These are phyloP conservation scores for Schizopygopsis pylzovi DNA, from an alignment of 2,797 vertebrate species.

Conservation along the genomic window DNA sequence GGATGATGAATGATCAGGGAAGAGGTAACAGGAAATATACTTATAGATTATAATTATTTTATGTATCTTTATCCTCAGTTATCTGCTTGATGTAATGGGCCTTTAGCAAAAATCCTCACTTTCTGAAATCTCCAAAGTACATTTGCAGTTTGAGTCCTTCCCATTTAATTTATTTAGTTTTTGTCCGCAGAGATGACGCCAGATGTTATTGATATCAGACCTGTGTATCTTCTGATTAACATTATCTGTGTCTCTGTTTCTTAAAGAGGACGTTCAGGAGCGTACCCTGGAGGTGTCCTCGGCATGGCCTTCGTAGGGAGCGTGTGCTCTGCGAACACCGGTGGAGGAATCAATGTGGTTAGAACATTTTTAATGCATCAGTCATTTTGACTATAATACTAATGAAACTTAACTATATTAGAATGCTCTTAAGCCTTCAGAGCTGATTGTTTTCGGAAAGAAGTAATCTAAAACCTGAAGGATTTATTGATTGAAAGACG, in stretches of 20 bases:
- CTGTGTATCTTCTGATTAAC: conserved; percentile 19
- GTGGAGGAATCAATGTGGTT: conserved; percentile 86
- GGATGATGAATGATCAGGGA: background rate
- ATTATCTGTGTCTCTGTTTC: conserved; percentile 52
- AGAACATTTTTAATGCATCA: conserved; percentile 60
- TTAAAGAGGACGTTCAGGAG: conserved; percentile 69
- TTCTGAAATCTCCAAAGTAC: background rate
- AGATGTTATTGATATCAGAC: background rate
- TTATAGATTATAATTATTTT: background rate
- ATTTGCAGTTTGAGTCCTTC: background rate
- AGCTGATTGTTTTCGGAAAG: conserved; percentile 28
- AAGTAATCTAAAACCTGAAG: conserved; percentile 61
- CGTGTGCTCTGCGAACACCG: conserved; percentile 76
- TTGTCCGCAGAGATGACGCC: background rate
- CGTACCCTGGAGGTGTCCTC: conserved; percentile 64
- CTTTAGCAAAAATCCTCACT: background rate
- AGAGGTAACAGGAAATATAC: background rate
- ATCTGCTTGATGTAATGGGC: background rate
- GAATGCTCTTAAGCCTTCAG: conserved; percentile 29
- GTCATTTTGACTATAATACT: conserved; percentile 51
- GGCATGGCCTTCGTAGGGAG: conserved; percentile 88
- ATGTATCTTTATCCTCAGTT: background rate
- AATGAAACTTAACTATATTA: background rate
- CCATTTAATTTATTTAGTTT: background rate
- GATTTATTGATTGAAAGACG: conserved; percentile 65